Base-by-base conservation (phyloP, 2,797 vertebrate genomes). In the Gymnopithys bicolor region DNA sequence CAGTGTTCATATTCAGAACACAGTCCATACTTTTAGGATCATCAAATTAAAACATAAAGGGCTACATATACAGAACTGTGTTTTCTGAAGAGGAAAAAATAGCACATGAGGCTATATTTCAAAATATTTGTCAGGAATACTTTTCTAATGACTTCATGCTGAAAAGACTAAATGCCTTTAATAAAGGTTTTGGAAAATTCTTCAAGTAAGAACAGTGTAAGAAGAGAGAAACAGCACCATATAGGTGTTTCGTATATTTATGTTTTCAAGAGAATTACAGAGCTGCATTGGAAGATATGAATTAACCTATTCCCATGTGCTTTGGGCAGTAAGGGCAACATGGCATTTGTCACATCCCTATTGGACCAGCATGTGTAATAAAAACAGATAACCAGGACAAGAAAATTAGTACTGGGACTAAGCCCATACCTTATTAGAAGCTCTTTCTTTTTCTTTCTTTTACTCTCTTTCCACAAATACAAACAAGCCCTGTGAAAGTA, bases 331-430 rank as follows among this genome's bases (percentile, higher is more conserved):
- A 85, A 94, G 77, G 87, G 83, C 81, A 69, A 69, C 87, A 30
- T 45, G 78, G 56, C 76, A 94, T 84, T 92, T 89, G 78, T 96
- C 83, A 94, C 86, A 89, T 90, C 91, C 92, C 87, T 43, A 66
- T 37, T 28, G 63, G 81, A 89, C 66, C 91, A 94, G 84, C 12
- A 33, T 23, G 56, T 77, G 82, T 87, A 96, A 97, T 95, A 97
- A 97, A 95, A 97, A 87, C 62, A 41, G 81, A 94, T 89, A 97
- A 95, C 82, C 84, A 74, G 91, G 90, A 95, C 67, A 85, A 93
- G 90, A 93, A 97, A 97, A 98, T 97, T 94, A 97, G 97, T 95
- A 95, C 82, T 97, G 97, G 96, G 94, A 94, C 73, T 48, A 80
- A 93, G 70, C 79, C 94, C 83, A 83, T 81, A 94, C 77, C 96